phyloP scores from a whole-genome alignment of 1,140 invertebrate genomes.

The Pseudomyrmex flavicornis region DNA sequence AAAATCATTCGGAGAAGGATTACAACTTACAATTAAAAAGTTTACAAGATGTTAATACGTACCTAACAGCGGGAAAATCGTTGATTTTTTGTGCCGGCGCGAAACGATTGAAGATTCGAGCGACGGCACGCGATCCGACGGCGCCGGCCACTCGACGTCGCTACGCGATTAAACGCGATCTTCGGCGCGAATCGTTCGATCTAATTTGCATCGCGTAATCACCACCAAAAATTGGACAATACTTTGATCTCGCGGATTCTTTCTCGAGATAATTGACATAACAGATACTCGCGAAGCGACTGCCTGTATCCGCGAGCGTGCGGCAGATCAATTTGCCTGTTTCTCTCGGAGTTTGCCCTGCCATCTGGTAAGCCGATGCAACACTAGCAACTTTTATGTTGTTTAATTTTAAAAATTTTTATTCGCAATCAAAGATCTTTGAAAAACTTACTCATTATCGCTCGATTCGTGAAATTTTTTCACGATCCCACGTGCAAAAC shows the following conservation, averaged over 20 bases:
- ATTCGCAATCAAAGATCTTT: slow-evolving; percentile 5
- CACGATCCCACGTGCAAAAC: neutral
- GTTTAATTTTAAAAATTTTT: slow-evolving; percentile 29
- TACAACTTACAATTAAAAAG: neutral
- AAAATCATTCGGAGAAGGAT: neutral
- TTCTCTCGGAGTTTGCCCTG: slow-evolving; percentile 70
- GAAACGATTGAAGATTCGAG: slow-evolving; percentile 31
- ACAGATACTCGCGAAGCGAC: slow-evolving; percentile 54
- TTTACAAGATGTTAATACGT: slow-evolving; percentile 20
- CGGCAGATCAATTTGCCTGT: slow-evolving; percentile 64
- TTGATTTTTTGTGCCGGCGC: slow-evolving; percentile 5
- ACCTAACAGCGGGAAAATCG: slow-evolving; percentile 19
- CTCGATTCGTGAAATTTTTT: neutral
- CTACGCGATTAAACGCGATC: neutral
- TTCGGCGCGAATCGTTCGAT: slow-evolving; percentile 21
- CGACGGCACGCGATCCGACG: slow-evolving; percentile 42
- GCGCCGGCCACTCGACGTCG: slow-evolving; percentile 1
- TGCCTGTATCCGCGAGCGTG: slow-evolving; percentile 42
- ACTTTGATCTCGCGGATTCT: slow-evolving; percentile 29
- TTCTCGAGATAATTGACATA: slow-evolving; percentile 48
- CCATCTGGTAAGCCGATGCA: slow-evolving; percentile 59
- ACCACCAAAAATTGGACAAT: no score
- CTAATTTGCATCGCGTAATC: neutral
- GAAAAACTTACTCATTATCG: neutral
- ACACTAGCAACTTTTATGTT: slow-evolving; percentile 58